These are phyloP conservation scores for Agrochola lota DNA, from an alignment of 2,888 invertebrate species.

Conservation along the genomic window DNA sequence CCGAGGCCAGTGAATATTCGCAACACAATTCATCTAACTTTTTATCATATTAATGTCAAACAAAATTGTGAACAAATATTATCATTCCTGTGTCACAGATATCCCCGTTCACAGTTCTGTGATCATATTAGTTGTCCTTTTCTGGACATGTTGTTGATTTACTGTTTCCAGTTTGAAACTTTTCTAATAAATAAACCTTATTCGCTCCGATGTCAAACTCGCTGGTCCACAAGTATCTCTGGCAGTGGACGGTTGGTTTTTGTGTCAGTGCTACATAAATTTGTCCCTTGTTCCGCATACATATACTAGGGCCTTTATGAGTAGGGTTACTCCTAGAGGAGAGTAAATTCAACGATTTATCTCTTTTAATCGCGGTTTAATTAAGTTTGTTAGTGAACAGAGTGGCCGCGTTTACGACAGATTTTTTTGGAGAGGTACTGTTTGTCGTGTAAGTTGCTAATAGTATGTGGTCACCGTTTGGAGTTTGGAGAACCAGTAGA, in stretches of 20 bases:
- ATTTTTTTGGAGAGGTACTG: conserved; percentile 52
- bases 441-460: conserved; percentile 3
- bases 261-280: conserved; percentile 85
- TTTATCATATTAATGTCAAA: conserved; percentile 73
- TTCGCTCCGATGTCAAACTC: conserved; percentile 87
- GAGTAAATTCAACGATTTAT: conserved; percentile 84
- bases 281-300: conserved; percentile 82
- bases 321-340: conserved; percentile 82
- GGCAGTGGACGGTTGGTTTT: conserved; percentile 82
- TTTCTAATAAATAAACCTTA: conserved; percentile 89
- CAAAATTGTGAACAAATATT: conserved; percentile 72
- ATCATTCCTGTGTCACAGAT: conserved; percentile 70
- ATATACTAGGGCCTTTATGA: conserved; percentile 86
- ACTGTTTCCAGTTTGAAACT: conserved; percentile 85
- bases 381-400: conserved; percentile 77
- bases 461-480: conserved; percentile 7
- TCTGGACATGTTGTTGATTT: conserved; percentile 85
- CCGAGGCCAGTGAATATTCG: conserved; percentile 66
- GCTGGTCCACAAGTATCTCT: conserved; percentile 84
- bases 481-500: neutral
- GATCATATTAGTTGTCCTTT: conserved; percentile 69
- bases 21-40: conserved; percentile 68
- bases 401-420: conserved; percentile 51
- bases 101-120: conserved; percentile 68
- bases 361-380: conserved; percentile 85